Evolutionary conservation across 2,888 invertebrate genomes (phyloP).

Genomic region (Lutraria lutraria): DNA sequence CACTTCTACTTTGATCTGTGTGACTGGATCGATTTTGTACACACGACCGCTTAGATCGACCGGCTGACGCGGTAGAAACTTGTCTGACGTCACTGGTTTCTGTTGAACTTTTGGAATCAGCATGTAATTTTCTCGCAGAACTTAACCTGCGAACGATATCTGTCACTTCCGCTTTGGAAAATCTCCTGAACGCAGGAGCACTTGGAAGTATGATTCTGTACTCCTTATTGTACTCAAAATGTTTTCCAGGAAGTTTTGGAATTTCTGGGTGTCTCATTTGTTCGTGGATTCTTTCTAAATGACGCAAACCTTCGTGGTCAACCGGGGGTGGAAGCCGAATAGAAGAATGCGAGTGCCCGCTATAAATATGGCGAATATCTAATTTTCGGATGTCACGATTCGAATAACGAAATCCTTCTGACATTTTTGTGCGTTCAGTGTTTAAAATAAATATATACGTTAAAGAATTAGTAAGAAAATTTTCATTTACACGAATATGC

Average conservation of each 20-base stretch:
- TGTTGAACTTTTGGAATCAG: neutral
- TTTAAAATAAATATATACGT: neutral
- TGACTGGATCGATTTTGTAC: neutral
- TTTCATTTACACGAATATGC: neutral
- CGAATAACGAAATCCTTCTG: constrained; percentile 62
- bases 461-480: neutral
- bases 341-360: constrained; percentile 68
- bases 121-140: neutral
- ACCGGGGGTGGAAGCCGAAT: constrained; percentile 60
- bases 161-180: constrained; percentile 64
- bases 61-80: neutral
- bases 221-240: constrained; percentile 73
- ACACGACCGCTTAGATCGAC: neutral
- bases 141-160: constrained; percentile 50
- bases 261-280: constrained; percentile 69
- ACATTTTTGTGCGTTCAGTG: constrained; percentile 36
- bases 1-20: neutral
- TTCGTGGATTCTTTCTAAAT: constrained; percentile 71
- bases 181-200: constrained; percentile 77
- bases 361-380: constrained; percentile 80
- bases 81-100: neutral
- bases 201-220: constrained; percentile 75
- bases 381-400: constrained; percentile 62
- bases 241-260: constrained; percentile 62
- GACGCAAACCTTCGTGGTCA: constrained; percentile 72